phyloP scores from a whole-genome alignment of 2,797 vertebrate species.

The Ctenosaura bakeri region DNA sequence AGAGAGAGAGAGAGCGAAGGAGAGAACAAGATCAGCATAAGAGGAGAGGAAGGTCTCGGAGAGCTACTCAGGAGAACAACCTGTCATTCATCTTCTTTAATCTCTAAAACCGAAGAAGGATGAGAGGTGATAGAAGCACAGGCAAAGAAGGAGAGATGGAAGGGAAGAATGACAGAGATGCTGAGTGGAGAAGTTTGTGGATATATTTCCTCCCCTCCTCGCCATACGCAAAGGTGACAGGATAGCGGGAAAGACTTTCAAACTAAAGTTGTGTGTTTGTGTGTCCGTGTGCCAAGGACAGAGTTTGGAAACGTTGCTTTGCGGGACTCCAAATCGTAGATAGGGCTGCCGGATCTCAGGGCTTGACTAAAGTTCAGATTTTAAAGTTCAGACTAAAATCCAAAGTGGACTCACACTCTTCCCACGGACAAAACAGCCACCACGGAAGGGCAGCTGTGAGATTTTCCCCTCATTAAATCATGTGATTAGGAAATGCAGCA shows the following conservation, averaged over 20 bases:
- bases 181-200: neutral
- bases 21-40: neutral
- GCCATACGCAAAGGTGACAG: neutral
- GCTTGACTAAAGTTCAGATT: too few species aligned
- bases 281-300: too few species aligned
- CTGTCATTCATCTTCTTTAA: slow-evolving; percentile 7
- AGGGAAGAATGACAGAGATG: neutral
- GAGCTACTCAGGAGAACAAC: neutral
- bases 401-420: too few species aligned
- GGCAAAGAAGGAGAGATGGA: neutral
- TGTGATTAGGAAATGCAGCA: neutral
- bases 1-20: neutral
- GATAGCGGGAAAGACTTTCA: neutral
- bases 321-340: too few species aligned
- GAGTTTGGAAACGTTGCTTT: too few species aligned
- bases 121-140: neutral
- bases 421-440: too few species aligned
- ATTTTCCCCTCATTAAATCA: neutral
- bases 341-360: too few species aligned
- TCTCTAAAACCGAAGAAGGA: neutral
- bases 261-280: neutral
- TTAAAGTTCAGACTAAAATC: too few species aligned
- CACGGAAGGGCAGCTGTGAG: too few species aligned
- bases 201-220: neutral
- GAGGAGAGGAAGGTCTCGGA: neutral